A percentile compares a stretch with the other conserved stretches of the same genome.
Evolutionary conservation across 2,113 vertebrate species (phyloP).

Genomic region (Sporophila hypoxantha): DNA sequence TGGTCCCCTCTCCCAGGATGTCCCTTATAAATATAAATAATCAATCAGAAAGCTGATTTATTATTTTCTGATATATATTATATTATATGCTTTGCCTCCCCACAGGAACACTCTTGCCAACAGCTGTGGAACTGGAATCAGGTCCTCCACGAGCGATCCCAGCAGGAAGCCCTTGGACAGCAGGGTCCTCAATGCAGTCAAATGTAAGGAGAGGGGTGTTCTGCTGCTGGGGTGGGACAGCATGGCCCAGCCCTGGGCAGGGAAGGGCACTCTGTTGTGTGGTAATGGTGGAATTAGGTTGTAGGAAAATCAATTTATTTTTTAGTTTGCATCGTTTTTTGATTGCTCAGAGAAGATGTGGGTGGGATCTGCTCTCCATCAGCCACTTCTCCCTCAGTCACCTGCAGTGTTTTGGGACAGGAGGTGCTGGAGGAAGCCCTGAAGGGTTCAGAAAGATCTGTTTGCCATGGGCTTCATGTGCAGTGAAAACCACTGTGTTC

Average conservation of each 20-base stretch:
- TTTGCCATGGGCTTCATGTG: accelerated
- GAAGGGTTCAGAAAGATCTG: background rate
- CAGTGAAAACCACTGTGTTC: background rate
- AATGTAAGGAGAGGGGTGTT: slow-evolving; percentile 76
- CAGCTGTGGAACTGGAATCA: slow-evolving; percentile 93
- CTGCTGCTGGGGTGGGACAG: background rate
- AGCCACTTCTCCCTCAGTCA: background rate
- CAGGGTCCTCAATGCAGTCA: slow-evolving; percentile 91
- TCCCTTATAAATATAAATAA: background rate
- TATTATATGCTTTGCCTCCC: background rate
- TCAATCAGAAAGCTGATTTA: no score
- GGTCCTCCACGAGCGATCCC: slow-evolving; percentile 92
- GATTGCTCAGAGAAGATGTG: background rate
- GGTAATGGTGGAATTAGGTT: background rate
- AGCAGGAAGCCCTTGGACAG: slow-evolving; percentile 93
- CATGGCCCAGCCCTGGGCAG: background rate
- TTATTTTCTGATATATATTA: no score
- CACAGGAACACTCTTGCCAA: slow-evolving; percentile 93
- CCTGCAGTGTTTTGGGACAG: background rate
- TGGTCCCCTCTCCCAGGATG: background rate
- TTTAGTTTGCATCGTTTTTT: background rate
- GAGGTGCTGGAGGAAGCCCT: background rate
- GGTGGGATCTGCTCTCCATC: background rate
- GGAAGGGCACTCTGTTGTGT: background rate
- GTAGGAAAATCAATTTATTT: background rate